These are phyloP conservation scores for Cotesia vestalis DNA, from an alignment of 1,140 invertebrate species.

Conservation along the genomic window DNA sequence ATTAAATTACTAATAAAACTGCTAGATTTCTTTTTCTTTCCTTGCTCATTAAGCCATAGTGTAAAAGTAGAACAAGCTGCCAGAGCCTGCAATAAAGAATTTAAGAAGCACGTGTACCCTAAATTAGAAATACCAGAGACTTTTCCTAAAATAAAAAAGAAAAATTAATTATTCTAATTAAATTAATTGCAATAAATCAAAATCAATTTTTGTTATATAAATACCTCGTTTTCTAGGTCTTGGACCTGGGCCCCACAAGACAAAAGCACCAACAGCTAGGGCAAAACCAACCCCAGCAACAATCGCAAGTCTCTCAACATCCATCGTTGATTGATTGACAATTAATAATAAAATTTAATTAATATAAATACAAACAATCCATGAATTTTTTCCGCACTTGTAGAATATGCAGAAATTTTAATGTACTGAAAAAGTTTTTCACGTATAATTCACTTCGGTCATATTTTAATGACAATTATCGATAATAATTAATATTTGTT, in stretches of 20 bases:
- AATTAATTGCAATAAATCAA: not conserved
- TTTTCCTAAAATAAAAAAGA: constrained; percentile 66
- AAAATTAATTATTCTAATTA: constrained; percentile 6
- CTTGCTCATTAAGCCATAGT: constrained; percentile 78
- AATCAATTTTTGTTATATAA: constrained; percentile 7
- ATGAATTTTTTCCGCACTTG: too few species aligned
- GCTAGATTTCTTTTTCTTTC: constrained; percentile 67
- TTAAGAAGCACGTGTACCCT: constrained; percentile 87
- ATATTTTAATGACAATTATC: too few species aligned
- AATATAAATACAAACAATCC: not conserved
- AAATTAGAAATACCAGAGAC: constrained; percentile 84
- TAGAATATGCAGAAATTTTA: too few species aligned
- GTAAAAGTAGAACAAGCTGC: constrained; percentile 84
- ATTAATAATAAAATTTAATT: not conserved
- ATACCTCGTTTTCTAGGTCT: constrained; percentile 61
- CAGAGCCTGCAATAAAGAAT: constrained; percentile 84
- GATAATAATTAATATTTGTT: too few species aligned
- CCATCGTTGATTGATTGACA: constrained; percentile 63
- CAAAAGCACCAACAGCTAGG: constrained; percentile 79
- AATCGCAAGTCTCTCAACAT: constrained; percentile 73
- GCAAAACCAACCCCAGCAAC: constrained; percentile 79
- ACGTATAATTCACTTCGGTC: too few species aligned
- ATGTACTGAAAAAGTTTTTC: too few species aligned
- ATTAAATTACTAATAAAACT: constrained; percentile 73
- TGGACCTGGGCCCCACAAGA: constrained; percentile 79